phyloP scores from a whole-genome alignment of 2,797 vertebrate species.

The Melanotaenia parkinsoni region DNA sequence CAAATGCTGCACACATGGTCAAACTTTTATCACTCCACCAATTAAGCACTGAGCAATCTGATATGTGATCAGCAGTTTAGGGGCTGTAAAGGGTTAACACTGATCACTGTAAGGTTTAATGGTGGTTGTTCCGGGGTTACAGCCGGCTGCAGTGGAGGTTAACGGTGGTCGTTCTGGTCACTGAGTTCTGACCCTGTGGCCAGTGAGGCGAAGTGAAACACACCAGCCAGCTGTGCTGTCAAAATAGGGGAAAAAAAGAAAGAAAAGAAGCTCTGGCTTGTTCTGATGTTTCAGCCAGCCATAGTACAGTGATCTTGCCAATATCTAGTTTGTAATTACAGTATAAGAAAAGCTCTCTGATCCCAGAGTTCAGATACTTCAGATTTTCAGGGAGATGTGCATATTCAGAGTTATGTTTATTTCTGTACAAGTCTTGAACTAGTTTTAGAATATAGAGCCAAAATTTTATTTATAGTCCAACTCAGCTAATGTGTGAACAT shows the following conservation, averaged over 20 bases:
- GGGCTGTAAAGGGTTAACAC: conserved; percentile 37
- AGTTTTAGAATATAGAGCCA: not conserved
- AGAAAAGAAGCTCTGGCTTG: conserved; percentile 26
- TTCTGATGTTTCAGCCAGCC: conserved; percentile 48
- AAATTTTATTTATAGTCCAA: not conserved
- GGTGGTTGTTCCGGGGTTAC: conserved; percentile 66
- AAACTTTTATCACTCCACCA: conserved; percentile 41
- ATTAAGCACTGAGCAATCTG: conserved; percentile 22
- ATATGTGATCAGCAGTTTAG: conserved; percentile 41
- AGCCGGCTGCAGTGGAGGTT: conserved; percentile 65
- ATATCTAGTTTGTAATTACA: conserved; percentile 60
- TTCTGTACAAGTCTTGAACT: conserved; percentile 12
- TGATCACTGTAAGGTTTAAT: conserved; percentile 61
- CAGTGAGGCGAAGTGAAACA: conserved; percentile 84
- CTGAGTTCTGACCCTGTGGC: conserved; percentile 82
- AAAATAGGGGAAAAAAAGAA: conserved; percentile 54
- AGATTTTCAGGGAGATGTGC: conserved; percentile 17
- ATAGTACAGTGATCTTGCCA: conserved; percentile 71
- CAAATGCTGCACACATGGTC: conserved; percentile 33
- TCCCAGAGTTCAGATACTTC: conserved; percentile 9
- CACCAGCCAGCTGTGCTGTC: conserved; percentile 90
- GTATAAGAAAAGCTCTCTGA: conserved; percentile 12
- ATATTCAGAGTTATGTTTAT: conserved; percentile 20
- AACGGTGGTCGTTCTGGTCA: conserved; percentile 73
- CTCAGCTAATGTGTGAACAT: not conserved